phyloP scores from a whole-genome alignment of 2,888 invertebrate genomes.

The Spodoptera littoralis region DNA sequence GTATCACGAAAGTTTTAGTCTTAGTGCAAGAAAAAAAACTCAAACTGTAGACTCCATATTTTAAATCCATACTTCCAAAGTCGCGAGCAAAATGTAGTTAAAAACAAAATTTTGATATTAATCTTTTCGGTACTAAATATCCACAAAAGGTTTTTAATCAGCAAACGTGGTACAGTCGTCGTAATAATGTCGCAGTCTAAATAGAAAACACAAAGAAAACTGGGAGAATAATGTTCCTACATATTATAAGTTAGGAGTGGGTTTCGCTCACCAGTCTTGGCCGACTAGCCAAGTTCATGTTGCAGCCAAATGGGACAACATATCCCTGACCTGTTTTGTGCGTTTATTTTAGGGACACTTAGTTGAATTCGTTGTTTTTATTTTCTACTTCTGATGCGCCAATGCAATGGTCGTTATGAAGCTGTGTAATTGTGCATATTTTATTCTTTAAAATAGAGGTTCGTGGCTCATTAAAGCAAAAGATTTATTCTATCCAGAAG shows the following conservation, averaged over 20 bases:
- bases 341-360: conserved; percentile 60
- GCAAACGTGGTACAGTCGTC: conserved; percentile 54
- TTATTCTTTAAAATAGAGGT: background rate
- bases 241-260: conserved; percentile 45
- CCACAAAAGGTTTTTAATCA: conserved; percentile 64
- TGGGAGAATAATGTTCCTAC: conserved; percentile 62
- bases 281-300: conserved; percentile 67
- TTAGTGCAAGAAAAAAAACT: too few relatives aligned
- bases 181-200: conserved; percentile 54
- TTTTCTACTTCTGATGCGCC: conserved; percentile 40
- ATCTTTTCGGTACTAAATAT: conserved; percentile 35
- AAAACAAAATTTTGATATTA: conserved; percentile 42
- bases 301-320: conserved; percentile 74
- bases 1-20: too few relatives aligned
- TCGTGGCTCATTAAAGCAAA: too few relatives aligned
- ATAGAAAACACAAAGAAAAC: conserved; percentile 57
- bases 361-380: conserved; percentile 56
- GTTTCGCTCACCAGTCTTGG: conserved; percentile 59
- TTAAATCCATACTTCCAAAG: too few relatives aligned
- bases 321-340: conserved; percentile 72
- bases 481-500: too few relatives aligned
- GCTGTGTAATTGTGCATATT: conserved; percentile 31
- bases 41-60: too few relatives aligned
- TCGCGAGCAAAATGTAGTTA: too few relatives aligned
- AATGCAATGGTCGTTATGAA: conserved; percentile 29